Base-by-base conservation (phyloP, 2,113 vertebrate species). In the Manacus vitellinus region DNA sequence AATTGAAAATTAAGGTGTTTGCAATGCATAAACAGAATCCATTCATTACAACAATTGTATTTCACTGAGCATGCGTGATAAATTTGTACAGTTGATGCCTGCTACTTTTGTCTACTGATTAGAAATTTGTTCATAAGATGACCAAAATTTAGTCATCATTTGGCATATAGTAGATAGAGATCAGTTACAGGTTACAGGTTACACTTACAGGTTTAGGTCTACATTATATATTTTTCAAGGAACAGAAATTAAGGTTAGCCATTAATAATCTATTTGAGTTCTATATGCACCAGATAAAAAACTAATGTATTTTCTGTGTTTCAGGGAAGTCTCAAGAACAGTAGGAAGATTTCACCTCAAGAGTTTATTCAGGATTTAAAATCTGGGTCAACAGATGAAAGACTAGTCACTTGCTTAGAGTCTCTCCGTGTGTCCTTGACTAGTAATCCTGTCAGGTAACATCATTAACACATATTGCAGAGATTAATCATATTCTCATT, bases 371-470 rank as follows among this genome's bases (percentile, higher is more conserved):
- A 98, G 91, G 99, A 99, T 96, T 97, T 99, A 86, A 99, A 99
- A 98, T 98, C 98, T 65, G 99, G 98, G 47, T 98, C 97, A 92
- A 98, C 97, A 46, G 99, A 99, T 72, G 99, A 99, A 98, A 99
- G 99, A 81, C 98, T 99, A 61, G 98, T 99, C 95, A 98, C 97
- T 70, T 99, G 98, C 96, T 97, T 99, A 73, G 99, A 99, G 95
- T 99, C 99, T 55, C 98, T 99, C 52, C 98, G 99, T 5, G 99
- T 99, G 33, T 99, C 99, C 76, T 98, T 99, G 91, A 99, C 99
- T 96, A 99, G 99, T 97, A 99, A 99, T 95, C 99, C 99, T 95
- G 99, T 99, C 98, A 99, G 99, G 99, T 99, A 99, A 54, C 17
- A 44, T 74, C 30, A 73, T 87, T 56, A 93, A 70, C 58, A 54